Base-by-base conservation (phyloP, 2,113 vertebrate species). In the Cyanoliseus patagonus region DNA sequence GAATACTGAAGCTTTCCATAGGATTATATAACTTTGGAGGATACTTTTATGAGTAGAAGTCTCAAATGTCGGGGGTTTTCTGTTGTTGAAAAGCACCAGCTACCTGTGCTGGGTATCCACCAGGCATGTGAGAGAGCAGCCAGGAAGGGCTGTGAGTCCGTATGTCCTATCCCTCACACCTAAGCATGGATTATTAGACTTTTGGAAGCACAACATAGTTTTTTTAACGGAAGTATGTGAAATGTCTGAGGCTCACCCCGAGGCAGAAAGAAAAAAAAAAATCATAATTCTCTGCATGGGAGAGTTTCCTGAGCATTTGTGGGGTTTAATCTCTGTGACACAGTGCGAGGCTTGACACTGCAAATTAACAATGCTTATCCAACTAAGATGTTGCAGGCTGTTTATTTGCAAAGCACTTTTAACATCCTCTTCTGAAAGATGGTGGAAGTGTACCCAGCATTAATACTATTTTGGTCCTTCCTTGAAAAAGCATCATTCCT, bases 381-480 rank as follows among this genome's bases (percentile, higher is more conserved):
- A 53, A 70, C 27, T 18, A 16, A 77, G 55, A 4, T 39, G 46
- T n/a, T 69, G 27, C 61, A 88, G 55, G n/a, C 61, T 75, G 61
- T 81, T 89, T 82, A 30, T 93, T 75, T 75, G 47, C 70, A 68
- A 57, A 79, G 17, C 19, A 27, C 66, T 73, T 73, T 64, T 10
- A 72, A 57, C 24, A 85, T 75, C 51, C 25, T 63, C 37, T 30
- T 30, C 46, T 39, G 17, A 41, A 83, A 72, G 78, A 61, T 18
- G 35, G 70, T 83, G 44, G 35, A 79, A 88, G 33, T 17, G 3
- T 33, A 72, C 52, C 68, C 73, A 24, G 63, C 46, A 44, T 91
- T 90, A 76, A 64, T 42, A 13, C 66, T 93, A 35, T 85, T 91
- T 82, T 76, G 39, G 47, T 85, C 52, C 52, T 94, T 89, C 70